Evolutionary conservation across 2,888 invertebrate species (phyloP), one percentile per base, ranked within the genome.

Genomic region (Steinernema hermaphroditum): DNA sequence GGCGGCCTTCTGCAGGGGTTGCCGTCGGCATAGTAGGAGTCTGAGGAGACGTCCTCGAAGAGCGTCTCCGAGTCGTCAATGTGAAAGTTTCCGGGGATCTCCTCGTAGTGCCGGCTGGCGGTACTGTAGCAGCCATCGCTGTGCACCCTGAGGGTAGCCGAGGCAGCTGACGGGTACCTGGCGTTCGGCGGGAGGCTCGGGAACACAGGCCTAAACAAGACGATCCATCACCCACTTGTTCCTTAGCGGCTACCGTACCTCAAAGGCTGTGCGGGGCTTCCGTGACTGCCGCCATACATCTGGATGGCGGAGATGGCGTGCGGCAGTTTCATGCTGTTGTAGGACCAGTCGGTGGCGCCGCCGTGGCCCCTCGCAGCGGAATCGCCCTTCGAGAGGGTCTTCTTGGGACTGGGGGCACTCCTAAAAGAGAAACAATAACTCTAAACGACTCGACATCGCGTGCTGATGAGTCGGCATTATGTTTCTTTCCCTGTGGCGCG

Each of bases 91-190:
- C 27, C 62, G 16, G 72, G 69, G 32, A 72, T 72, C 29, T 72
- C 72, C 54, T 72, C 72, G 44, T 72, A 72, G 49, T 72, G 72
- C 16, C 50, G 19, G 32, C 44, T 72, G 27, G 68, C 41, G 0
- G 72, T 70, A 22, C 41, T 50, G 49, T 72, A 72, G 46, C 46
- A n/a, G n/a, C 46, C 46, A 27, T 54, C 54, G 24, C 16, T 9
- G 54, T 8, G 8, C 24, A 54, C 27, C 9, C 54, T 14, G 24
- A 54, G 54, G 27, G 54, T 54, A 22, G 54, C 54, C 22, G 54
- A 54, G 6, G 54, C 54, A 6, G 54, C 54, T 27, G 54, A 54
- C 2, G 54, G 54, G 54, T 8, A 54, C 24, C 54, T 22, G 24
- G 54, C 54, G 54, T 54, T 54, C 54, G 54, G 54, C 19, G 54